Evolutionary conservation across 2,888 invertebrate species (phyloP).

Genomic region (Caenorhabditis panamensis): DNA sequence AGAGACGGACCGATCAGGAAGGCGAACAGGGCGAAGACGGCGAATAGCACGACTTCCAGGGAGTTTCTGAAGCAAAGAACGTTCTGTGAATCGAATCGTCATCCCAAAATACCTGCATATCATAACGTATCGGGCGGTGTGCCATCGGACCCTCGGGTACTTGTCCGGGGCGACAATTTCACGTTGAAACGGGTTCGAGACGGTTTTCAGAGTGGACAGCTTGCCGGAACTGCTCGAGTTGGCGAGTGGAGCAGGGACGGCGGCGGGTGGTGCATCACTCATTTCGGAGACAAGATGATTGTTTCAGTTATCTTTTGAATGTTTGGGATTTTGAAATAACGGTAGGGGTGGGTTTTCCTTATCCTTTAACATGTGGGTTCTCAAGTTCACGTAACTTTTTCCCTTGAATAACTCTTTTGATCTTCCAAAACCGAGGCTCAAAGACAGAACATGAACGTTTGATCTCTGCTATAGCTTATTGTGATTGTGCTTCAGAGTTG

Average conservation of each 20-base stretch:
- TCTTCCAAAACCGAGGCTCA: too few relatives aligned
- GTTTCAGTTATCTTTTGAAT: neutral
- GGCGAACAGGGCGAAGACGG: neutral
- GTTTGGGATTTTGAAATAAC: too few relatives aligned
- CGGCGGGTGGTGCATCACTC: neutral
- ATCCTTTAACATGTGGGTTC: too few relatives aligned
- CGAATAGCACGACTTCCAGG: neutral
- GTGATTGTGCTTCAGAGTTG: too few relatives aligned
- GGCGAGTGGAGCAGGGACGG: constrained; percentile 16
- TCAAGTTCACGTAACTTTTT: too few relatives aligned
- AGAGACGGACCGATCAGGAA: constrained; percentile 23
- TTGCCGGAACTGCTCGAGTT: neutral
- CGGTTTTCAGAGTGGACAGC: neutral
- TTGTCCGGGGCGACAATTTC: constrained; percentile 27
- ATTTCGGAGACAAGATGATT: constrained; percentile 21
- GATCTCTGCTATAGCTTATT: too few relatives aligned
- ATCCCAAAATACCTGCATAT: constrained; percentile 15
- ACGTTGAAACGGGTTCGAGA: constrained; percentile 1
- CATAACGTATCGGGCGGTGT: constrained; percentile 6
- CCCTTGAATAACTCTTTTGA: too few relatives aligned
- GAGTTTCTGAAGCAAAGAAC: constrained; percentile 7
- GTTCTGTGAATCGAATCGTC: neutral
- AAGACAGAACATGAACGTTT: too few relatives aligned
- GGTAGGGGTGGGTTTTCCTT: too few relatives aligned
- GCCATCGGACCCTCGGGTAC: constrained; percentile 32